These are phyloP conservation scores for Potorous gilbertii DNA, from an alignment of 2,797 vertebrate species.

Conservation along the genomic window DNA sequence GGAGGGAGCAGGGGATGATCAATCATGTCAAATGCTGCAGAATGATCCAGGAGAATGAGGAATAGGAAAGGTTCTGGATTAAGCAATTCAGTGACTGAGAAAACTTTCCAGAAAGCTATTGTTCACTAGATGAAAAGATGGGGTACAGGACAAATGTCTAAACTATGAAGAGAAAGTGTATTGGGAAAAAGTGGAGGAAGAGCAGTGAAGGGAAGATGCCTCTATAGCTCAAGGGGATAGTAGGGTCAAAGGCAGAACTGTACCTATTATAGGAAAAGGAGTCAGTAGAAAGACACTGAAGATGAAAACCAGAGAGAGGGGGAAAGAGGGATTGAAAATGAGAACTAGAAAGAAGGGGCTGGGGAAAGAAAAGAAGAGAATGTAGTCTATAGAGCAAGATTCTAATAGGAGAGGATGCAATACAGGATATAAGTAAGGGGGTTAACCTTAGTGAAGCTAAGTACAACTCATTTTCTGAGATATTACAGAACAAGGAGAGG, in stretches of 20 bases:
- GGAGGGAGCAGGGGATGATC: no score
- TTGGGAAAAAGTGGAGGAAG: neutral
- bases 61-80: neutral
- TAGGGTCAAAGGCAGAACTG: neutral
- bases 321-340: neutral
- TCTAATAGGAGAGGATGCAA: neutral
- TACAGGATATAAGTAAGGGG: neutral
- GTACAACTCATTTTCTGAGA: neutral
- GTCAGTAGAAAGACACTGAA: neutral
- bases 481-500: neutral
- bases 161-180: neutral
- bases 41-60: neutral
- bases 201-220: neutral
- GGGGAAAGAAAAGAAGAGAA: neutral
- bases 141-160: neutral
- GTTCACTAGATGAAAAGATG: neutral
- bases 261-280: neutral
- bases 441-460: neutral
- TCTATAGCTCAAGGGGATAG: neutral
- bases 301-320: neutral
- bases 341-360: neutral
- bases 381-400: neutral
- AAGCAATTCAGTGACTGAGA: neutral
- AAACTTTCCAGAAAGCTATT: neutral
- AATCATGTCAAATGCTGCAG: neutral